phyloP scores from a whole-genome alignment of 2,113 vertebrate species.

The Stigmatopora argus region DNA sequence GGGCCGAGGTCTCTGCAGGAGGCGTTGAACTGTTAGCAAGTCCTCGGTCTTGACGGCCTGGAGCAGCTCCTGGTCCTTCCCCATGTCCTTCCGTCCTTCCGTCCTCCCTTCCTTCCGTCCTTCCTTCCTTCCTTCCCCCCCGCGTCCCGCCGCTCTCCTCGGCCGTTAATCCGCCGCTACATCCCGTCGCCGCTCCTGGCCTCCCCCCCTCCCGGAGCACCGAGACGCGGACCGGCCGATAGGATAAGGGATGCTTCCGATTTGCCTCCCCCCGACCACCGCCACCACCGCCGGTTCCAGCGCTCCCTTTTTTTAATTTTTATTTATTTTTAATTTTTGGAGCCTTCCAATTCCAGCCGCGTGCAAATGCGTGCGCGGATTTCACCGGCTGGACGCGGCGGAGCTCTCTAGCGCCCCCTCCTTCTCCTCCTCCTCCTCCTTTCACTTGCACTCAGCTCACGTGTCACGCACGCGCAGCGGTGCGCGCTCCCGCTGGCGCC shows the following conservation, averaged over 20 bases:
- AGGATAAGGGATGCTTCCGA: constrained; percentile 21
- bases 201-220: constrained; percentile 56
- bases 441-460: constrained; percentile 18
- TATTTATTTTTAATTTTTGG: too few species aligned
- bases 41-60: constrained; percentile 96
- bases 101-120: constrained; percentile 83
- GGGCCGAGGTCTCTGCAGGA: constrained; percentile 90
- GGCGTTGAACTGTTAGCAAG: constrained; percentile 85
- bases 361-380: constrained; percentile 31
- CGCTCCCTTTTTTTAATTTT: too few species aligned
- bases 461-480: constrained; percentile 31
- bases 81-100: constrained; percentile 75
- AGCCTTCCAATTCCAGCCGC: constrained; percentile 28
- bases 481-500: neutral
- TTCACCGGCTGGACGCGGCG: constrained; percentile 48
- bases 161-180: constrained; percentile 62
- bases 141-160: constrained; percentile 56
- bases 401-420: constrained; percentile 54
- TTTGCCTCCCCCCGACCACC: constrained; percentile 10
- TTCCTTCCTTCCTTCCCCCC: constrained; percentile 58
- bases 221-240: constrained; percentile 27
- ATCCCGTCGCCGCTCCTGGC: constrained; percentile 60
- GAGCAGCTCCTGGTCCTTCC: constrained; percentile 96
- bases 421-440: constrained; percentile 32
- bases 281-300: constrained; percentile 17